Evolutionary conservation across 2,888 invertebrate genomes (phyloP).

Genomic region (Ecliptopera silaceata): DNA sequence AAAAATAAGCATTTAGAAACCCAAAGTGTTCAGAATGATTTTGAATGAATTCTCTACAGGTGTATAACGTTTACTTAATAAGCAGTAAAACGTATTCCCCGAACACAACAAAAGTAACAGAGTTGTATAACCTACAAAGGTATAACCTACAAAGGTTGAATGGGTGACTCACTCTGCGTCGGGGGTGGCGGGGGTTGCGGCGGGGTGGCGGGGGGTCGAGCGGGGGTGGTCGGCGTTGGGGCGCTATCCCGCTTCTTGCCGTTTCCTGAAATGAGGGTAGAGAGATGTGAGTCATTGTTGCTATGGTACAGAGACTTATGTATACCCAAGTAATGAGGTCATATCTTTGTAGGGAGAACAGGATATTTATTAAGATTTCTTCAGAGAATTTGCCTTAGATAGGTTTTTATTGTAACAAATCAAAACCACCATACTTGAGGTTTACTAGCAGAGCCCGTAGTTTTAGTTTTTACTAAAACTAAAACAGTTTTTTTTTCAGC

Average conservation of each 20-base stretch:
- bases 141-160: conserved; percentile 23
- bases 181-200: conserved; percentile 63
- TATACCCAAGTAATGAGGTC: conserved; percentile 5
- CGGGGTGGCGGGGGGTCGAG: conserved; percentile 62
- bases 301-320: not conserved
- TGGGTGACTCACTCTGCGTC: conserved; percentile 67
- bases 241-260: conserved; percentile 79
- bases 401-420: too few species aligned
- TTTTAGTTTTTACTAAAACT: too few species aligned
- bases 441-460: too few species aligned
- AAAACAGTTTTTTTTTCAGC: too few species aligned
- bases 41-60: not conserved
- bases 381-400: too few species aligned
- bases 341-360: not conserved
- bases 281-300: conserved; percentile 29
- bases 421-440: too few species aligned
- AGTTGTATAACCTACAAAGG: too few species aligned
- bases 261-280: conserved; percentile 66
- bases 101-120: conserved; percentile 1
- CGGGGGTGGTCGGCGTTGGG: conserved; percentile 63
- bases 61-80: not conserved
- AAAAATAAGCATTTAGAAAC: not conserved
- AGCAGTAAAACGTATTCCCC: conserved; percentile 2
- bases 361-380: too few species aligned
- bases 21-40: too few species aligned